Base-by-base conservation (phyloP, 1,140 invertebrate genomes). In the Bicyclus anynana region DNA sequence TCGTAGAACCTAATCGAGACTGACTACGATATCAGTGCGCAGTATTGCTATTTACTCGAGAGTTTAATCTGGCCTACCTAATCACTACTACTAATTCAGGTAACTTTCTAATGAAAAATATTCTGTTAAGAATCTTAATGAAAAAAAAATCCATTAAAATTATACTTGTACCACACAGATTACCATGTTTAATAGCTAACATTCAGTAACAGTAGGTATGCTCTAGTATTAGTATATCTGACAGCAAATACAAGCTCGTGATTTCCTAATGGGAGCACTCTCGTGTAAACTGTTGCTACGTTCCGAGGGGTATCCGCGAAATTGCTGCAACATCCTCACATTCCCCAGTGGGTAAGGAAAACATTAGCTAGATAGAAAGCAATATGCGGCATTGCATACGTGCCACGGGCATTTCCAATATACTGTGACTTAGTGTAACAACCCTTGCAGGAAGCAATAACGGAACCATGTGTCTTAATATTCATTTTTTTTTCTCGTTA, bases 321-420 rank as follows among this genome's bases (percentile, higher is more conserved):
- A 44, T 44, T 44, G 40, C 40, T 44, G 40, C 20, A 44, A 44
- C 40, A 44, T 44, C 18, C 40, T 12, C 40, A 18, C 40, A 44
- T 44, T 20, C 40, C 40, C 40, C 20, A 17, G 17, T 44, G 40
- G 40, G 40, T 44, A 44, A 44, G 12, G 40, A 44, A 44, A 44
- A 44, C 40, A 44, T 44, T 44, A 44, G 40, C 40, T 20, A 44
- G 40, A 44, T 44, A 44, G 40, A 44, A 44, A 44, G 40, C 40
- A 44, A 44, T 44, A 44, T 44, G 20, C 40, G 40, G 40, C 40
- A 44, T 44, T 44, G 40, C 40, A 44, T 44, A 44, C 40, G 40
- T 44, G 40, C 40, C 40, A 44, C 40, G 40, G 16, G 40, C 40
- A 44, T 44, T 44, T 44, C 17, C 40, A 44, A 44, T 44, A 44